These are phyloP conservation scores for Radopholus similis DNA, from an alignment of 1,140 invertebrate genomes.

Conservation along the genomic window DNA sequence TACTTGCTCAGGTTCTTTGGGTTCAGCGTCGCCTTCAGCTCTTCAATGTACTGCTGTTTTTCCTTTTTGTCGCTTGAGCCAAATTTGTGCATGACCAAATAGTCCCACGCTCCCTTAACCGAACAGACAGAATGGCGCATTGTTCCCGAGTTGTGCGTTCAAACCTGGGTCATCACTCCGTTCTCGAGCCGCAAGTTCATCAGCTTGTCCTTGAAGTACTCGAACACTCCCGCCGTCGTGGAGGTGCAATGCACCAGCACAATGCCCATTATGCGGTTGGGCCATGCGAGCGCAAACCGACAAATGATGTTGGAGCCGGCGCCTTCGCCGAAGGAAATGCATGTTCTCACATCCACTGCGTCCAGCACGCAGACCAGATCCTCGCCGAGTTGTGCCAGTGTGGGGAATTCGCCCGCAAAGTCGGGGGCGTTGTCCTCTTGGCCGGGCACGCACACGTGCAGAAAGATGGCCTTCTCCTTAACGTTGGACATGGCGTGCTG, in stretches of 20 bases:
- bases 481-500: conserved; percentile 78
- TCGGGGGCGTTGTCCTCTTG: conserved; percentile 72
- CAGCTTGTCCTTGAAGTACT: conserved; percentile 79
- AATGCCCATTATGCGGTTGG: conserved; percentile 70
- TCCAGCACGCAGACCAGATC: conserved; percentile 65
- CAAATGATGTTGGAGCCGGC: conserved; percentile 82
- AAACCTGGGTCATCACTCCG: conserved; percentile 67
- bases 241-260: conserved; percentile 79
- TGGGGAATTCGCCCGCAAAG: conserved; percentile 72
- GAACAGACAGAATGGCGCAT: background rate
- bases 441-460: conserved; percentile 81
- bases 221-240: conserved; percentile 76
- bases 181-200: conserved; percentile 70
- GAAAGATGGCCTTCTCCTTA: conserved; percentile 77
- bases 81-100: conserved; percentile 82
- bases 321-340: conserved; percentile 80
- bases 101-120: conserved; percentile 71
- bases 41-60: conserved; percentile 73
- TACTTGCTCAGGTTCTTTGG: conserved; percentile 71
- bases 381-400: conserved; percentile 76
- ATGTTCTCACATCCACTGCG: conserved; percentile 64
- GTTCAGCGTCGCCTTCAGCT: conserved; percentile 75
- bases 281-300: conserved; percentile 76
- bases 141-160: too few relatives aligned
- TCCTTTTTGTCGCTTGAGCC: conserved; percentile 74